Conservation (phyloP, 35 echinoderm and acorn worm genomes). For the Ptychodera flava region DNA sequence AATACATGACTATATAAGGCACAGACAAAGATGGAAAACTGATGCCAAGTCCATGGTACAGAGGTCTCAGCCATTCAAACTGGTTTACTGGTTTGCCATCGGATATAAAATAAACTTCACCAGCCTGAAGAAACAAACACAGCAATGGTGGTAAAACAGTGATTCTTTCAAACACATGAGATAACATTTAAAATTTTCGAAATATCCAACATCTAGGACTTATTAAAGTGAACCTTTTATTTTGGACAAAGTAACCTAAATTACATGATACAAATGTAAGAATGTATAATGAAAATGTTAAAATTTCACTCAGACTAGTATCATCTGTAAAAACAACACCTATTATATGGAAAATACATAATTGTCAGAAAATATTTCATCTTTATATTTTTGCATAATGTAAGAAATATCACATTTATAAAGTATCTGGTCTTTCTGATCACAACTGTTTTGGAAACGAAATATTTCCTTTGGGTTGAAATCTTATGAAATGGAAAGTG, state of each 20-base stretch:
- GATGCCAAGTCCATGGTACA: slow-evolving; percentile 31
- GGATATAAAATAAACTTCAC: slow-evolving; percentile 88
- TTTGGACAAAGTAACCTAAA: neutral
- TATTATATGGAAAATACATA: too few species aligned
- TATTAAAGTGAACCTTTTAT: too few species aligned
- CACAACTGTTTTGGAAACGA: too few species aligned
- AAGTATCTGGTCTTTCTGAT: too few species aligned
- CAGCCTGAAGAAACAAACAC: slow-evolving; percentile 47
- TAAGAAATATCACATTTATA: too few species aligned
- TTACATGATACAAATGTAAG: neutral
- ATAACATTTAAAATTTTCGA: neutral
- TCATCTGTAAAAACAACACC: too few species aligned
- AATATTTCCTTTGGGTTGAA: too few species aligned
- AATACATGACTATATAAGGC: slow-evolving; percentile 35
- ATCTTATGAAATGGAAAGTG: too few species aligned
- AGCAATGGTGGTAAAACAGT: neutral
- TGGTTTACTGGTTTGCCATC: slow-evolving; percentile 73
- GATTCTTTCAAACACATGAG: neutral
- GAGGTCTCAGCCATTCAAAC: slow-evolving; percentile 46
- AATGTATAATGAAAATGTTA: neutral
- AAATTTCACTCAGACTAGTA: neutral
- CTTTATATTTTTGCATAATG: too few species aligned
- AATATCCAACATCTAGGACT: too few species aligned
- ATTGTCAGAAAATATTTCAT: too few species aligned
- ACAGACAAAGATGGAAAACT: slow-evolving; percentile 28